These are phyloP conservation scores for Rhinopomastus cyanomelas DNA, from an alignment of 2,113 vertebrate species.

Conservation along the genomic window DNA sequence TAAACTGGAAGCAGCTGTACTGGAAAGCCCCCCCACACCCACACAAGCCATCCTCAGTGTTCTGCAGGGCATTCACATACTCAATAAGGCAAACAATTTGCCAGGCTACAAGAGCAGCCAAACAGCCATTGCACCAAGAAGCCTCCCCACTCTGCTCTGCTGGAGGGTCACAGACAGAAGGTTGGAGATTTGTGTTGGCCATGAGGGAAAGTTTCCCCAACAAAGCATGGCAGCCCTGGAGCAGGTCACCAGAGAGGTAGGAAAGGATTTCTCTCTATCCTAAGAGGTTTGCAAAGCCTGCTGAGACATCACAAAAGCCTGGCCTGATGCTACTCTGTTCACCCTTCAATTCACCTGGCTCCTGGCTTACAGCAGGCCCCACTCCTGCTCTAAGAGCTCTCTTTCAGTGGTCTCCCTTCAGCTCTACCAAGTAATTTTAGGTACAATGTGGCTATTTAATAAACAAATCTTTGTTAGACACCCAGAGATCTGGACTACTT, in stretches of 20 bases:
- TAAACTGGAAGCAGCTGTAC: neutral
- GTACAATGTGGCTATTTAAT: neutral
- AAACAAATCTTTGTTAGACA: neutral
- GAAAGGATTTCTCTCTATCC: neutral
- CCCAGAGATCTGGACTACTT: neutral
- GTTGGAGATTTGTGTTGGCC: fast-evolving
- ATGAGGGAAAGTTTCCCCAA: neutral
- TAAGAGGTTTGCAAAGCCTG: neutral
- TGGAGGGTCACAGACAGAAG: neutral
- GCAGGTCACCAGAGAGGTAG: neutral
- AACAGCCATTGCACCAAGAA: neutral
- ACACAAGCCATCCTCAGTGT: neutral
- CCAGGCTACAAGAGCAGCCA: neutral
- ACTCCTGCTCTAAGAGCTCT: neutral
- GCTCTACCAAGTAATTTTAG: neutral
- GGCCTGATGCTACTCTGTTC: neutral
- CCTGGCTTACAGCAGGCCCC: too few species aligned
- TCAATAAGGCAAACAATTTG: fast-evolving
- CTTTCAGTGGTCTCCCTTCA: neutral
- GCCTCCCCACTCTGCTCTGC: neutral
- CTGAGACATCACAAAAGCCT: neutral
- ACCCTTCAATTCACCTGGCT: too few species aligned
- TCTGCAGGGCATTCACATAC: too few species aligned
- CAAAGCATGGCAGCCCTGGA: neutral
- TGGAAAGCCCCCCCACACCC: neutral